A percentile compares a stretch with the other conserved stretches of the same genome.
These are phyloP conservation scores for Hormiphora californensis DNA, from an alignment of 37 sponge, comb jelly and placozoan genomes.

Conservation along the genomic window DNA sequence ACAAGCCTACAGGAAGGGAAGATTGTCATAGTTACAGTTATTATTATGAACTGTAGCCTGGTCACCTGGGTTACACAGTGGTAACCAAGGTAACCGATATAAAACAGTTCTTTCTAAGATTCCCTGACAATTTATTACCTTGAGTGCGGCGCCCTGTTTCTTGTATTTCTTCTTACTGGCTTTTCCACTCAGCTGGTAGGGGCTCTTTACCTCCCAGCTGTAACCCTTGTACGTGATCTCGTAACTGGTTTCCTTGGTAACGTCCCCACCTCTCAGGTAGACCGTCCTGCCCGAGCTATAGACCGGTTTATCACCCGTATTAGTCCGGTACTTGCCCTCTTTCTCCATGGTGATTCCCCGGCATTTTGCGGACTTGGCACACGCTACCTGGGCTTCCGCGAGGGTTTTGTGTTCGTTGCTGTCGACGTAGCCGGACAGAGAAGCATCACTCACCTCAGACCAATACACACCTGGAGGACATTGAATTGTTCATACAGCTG, in stretches of 20 bases:
- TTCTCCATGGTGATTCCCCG: neutral
- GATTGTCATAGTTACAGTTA: too few species aligned
- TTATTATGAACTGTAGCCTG: too few species aligned
- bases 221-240: neutral
- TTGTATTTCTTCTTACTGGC: neutral
- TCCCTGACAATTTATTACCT: too few species aligned
- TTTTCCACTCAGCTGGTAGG: neutral
- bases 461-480: neutral
- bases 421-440: neutral
- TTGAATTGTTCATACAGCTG: neutral
- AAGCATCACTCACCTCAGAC: neutral
- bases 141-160: neutral
- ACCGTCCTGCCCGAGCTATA: neutral
- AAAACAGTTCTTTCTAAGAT: too few species aligned
- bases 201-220: neutral
- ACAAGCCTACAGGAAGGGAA: neutral
- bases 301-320: neutral
- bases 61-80: too few species aligned
- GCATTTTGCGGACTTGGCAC: neutral
- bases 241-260: neutral
- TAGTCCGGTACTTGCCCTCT: neutral
- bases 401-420: neutral
- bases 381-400: neutral
- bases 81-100: too few species aligned
- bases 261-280: neutral